Evolutionary conservation across 2,888 invertebrate species (phyloP).

Genomic region (Thecophora atra): DNA sequence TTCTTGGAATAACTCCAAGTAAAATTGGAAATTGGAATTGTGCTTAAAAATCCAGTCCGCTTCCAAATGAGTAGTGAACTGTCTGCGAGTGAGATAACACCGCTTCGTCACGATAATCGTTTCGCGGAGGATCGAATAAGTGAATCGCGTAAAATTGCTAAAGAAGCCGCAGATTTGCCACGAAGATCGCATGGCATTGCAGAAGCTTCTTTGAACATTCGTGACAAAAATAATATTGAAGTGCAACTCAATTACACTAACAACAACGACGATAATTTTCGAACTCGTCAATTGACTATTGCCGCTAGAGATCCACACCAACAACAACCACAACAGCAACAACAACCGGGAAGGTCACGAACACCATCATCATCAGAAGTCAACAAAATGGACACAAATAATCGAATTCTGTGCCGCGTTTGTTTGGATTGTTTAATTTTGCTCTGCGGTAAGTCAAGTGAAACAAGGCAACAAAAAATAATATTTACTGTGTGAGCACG

Average conservation of each 20-base stretch:
- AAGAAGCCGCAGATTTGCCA: too few relatives aligned
- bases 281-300: not conserved
- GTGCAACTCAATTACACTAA: constrained; percentile 46
- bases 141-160: too few relatives aligned
- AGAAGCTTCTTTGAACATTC: constrained; percentile 40
- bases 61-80: constrained; percentile 64
- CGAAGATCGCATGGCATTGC: constrained; percentile 44
- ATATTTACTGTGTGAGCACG: too few relatives aligned
- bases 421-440: constrained; percentile 74
- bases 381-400: constrained; percentile 63
- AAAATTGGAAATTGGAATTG: too few relatives aligned
- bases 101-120: too few relatives aligned
- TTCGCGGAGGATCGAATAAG: constrained; percentile 54
- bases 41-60: too few relatives aligned
- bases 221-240: constrained; percentile 50
- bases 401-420: constrained; percentile 72
- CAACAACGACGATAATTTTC: constrained; percentile 43
- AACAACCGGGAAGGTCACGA: constrained; percentile 22
- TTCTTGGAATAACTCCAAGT: too few relatives aligned
- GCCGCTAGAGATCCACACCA: constrained; percentile 24
- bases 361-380: not conserved
- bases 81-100: constrained; percentile 64
- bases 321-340: constrained; percentile 38
- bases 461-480: not conserved
- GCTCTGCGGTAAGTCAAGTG: constrained; percentile 73